phyloP scores from a whole-genome alignment of 2,888 invertebrate genomes.

The Morpho achilles region DNA sequence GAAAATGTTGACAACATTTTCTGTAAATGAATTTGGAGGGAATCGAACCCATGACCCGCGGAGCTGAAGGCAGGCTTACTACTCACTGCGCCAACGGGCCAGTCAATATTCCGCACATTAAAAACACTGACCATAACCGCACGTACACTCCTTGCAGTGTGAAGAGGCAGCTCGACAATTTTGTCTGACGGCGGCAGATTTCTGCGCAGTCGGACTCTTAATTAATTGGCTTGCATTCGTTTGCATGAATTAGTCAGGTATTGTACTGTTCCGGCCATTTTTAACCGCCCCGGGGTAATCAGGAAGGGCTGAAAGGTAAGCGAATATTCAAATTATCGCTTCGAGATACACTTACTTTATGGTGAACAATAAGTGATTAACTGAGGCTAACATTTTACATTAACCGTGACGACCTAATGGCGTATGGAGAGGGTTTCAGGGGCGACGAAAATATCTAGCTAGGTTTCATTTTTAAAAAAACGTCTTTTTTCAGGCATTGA shows the following conservation, averaged over 20 bases:
- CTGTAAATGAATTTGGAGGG: too few species aligned
- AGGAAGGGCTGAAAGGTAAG: conserved; percentile 31
- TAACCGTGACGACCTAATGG: too few species aligned
- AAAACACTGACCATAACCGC: background rate
- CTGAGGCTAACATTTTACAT: too few species aligned
- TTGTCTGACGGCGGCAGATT: conserved; percentile 61
- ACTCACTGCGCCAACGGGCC: too few species aligned
- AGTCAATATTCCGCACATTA: background rate
- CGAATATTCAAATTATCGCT: conserved; percentile 22
- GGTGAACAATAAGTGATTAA: too few species aligned
- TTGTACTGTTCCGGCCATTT: conserved; percentile 34
- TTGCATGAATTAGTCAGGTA: conserved; percentile 76
- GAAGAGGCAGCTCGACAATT: conserved; percentile 35
- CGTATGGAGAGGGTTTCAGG: too few species aligned
- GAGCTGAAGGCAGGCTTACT: too few species aligned
- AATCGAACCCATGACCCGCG: too few species aligned
- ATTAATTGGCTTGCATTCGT: conserved; percentile 78
- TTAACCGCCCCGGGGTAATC: conserved; percentile 30
- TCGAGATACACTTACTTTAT: background rate
- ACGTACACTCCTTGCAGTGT: conserved; percentile 22
- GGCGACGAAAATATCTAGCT: too few species aligned
- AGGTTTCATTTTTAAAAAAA: too few species aligned
- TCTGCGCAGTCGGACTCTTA: conserved; percentile 60
- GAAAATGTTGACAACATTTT: too few species aligned
- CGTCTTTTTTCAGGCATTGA: too few species aligned